phyloP scores from a whole-genome alignment of 1,140 invertebrate species.

The Magallana gigas region DNA sequence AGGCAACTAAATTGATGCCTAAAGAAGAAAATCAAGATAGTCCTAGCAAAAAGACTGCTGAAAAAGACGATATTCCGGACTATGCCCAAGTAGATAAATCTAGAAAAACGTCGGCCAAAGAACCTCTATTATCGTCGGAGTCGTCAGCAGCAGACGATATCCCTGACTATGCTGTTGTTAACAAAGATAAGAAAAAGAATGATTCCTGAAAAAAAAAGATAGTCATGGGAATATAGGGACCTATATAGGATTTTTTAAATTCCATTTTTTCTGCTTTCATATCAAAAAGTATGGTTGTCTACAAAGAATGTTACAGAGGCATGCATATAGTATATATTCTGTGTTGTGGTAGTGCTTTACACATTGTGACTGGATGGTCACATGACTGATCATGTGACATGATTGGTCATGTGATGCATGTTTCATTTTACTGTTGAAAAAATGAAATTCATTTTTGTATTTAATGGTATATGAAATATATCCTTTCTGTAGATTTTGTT shows the following conservation, averaged over 20 bases:
- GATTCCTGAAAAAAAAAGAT: neutral
- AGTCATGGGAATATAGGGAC: neutral
- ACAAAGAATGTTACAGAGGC: neutral
- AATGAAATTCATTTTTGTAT: neutral
- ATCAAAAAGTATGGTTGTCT: neutral
- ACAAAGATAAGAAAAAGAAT: neutral
- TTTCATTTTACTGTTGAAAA: neutral
- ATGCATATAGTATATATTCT: neutral
- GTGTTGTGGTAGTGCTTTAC: neutral
- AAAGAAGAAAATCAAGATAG: neutral
- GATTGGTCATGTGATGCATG: neutral
- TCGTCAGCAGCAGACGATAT: neutral
- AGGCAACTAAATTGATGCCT: neutral
- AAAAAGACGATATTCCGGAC: neutral
- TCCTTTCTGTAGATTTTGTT: neutral
- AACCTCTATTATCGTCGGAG: neutral
- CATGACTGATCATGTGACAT: neutral
- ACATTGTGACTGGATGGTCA: neutral
- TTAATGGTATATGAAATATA: neutral
- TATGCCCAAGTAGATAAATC: slow-evolving; percentile 28
- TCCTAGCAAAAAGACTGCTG: neutral
- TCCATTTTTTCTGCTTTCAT: neutral
- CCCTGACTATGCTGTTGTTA: slow-evolving; percentile 13
- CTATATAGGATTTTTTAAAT: neutral
- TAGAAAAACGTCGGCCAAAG: neutral